Evolutionary conservation across 1,140 invertebrate genomes (phyloP).

Genomic region (Neodiprion lecontei): DNA sequence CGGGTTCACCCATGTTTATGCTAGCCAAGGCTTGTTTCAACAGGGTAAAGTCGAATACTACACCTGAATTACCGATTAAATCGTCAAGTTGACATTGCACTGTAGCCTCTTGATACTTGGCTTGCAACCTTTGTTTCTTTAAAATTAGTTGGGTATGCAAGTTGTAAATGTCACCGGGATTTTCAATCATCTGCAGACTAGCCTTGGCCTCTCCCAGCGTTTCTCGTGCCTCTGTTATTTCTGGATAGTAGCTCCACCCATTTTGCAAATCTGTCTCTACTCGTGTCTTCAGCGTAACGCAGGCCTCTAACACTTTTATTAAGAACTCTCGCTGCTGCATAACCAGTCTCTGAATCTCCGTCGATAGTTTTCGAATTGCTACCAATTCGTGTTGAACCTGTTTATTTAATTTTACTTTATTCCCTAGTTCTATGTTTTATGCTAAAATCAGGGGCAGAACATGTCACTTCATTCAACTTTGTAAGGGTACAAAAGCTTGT

Average conservation of each 20-base stretch:
- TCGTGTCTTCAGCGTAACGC: slow-evolving; percentile 75
- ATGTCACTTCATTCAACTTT: slow-evolving; percentile 8
- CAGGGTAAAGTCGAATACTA: slow-evolving; percentile 70
- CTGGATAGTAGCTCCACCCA: slow-evolving; percentile 68
- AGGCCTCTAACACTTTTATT: slow-evolving; percentile 75
- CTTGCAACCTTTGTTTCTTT: slow-evolving; percentile 70
- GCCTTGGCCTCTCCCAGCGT: slow-evolving; percentile 67
- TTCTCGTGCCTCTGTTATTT: slow-evolving; percentile 70
- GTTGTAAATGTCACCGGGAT: slow-evolving; percentile 64
- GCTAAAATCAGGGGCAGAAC: not conserved
- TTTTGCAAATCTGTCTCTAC: slow-evolving; percentile 75
- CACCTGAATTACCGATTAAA: slow-evolving; percentile 69
- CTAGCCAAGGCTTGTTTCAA: slow-evolving; percentile 70
- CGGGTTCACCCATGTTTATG: slow-evolving; percentile 65
- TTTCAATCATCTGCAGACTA: slow-evolving; percentile 65
- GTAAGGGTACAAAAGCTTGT: slow-evolving; percentile 8
- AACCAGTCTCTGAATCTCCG: slow-evolving; percentile 70
- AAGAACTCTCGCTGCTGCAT: slow-evolving; percentile 74
- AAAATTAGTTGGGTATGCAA: slow-evolving; percentile 65
- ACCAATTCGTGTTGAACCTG: slow-evolving; percentile 63
- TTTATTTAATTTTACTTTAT: not conserved
- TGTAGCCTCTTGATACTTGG: slow-evolving; percentile 75
- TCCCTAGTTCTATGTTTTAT: no score
- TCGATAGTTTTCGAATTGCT: slow-evolving; percentile 64
- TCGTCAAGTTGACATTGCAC: slow-evolving; percentile 76